phyloP scores from a whole-genome alignment of 2,888 invertebrate genomes.

The Gnatocerus cornutus region DNA sequence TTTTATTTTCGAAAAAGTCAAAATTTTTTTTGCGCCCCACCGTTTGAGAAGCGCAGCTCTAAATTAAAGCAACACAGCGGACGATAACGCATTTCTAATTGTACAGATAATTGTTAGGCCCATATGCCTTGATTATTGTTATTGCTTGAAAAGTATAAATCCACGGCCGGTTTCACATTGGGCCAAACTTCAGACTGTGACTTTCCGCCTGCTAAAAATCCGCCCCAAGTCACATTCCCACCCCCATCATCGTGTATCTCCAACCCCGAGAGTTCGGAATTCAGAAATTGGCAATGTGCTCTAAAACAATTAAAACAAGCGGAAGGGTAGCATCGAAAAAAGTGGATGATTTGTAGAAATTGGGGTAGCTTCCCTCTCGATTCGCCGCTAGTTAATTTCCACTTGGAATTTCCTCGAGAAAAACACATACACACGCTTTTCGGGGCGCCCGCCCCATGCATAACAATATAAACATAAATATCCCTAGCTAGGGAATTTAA shows the following conservation, averaged over 20 bases:
- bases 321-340: conserved; percentile 67
- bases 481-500: conserved; percentile 51
- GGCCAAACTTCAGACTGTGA: too few species aligned
- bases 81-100: conserved; percentile 47
- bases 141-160: conserved; percentile 38
- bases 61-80: too few species aligned
- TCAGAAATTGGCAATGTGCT: conserved; percentile 68
- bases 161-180: background rate
- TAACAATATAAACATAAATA: conserved; percentile 51
- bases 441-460: conserved; percentile 12
- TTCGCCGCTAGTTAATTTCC: conserved; percentile 55
- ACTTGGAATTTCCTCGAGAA: conserved; percentile 9
- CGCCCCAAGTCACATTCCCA: too few species aligned
- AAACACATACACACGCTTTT: conserved; percentile 8
- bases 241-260: conserved; percentile 24
- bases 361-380: conserved; percentile 60
- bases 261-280: conserved; percentile 56
- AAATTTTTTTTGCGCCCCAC: too few species aligned
- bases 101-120: conserved; percentile 47
- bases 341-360: conserved; percentile 68
- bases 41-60: too few species aligned
- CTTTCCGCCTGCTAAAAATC: too few species aligned
- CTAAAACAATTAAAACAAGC: conserved; percentile 68
- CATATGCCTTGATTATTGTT: conserved; percentile 52
- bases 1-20: too few species aligned